Evolutionary conservation across 2,113 vertebrate species (phyloP).

Genomic region (Poeciliopsis turrubarensis): DNA sequence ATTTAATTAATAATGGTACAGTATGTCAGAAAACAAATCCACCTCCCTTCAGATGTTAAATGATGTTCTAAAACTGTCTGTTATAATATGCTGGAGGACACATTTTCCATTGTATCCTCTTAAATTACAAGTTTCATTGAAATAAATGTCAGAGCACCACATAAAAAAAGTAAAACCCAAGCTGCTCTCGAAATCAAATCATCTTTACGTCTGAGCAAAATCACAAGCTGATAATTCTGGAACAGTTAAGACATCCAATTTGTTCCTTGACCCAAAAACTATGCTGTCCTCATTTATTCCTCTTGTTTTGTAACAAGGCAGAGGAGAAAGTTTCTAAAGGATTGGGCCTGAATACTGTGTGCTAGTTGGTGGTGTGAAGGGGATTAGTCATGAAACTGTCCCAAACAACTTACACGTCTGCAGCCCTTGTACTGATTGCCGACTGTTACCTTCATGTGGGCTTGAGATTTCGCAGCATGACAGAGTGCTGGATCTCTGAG

Average conservation of each 20-base stretch:
- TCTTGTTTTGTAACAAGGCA: constrained; percentile 8
- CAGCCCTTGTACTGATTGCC: constrained; percentile 31
- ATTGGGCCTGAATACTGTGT: constrained; percentile 25
- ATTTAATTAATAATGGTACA: not conserved
- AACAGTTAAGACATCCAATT: not conserved
- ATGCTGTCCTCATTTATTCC: not conserved
- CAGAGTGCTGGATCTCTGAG: constrained; percentile 59
- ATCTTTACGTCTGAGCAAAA: not conserved
- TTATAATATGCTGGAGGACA: not conserved
- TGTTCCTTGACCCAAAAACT: constrained; percentile 10
- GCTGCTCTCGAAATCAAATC: not conserved
- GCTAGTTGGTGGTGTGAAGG: constrained; percentile 42
- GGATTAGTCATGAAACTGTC: constrained; percentile 61
- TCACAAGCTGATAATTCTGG: not conserved
- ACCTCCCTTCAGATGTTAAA: not conserved
- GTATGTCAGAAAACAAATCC: not conserved
- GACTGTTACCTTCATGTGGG: constrained; percentile 65
- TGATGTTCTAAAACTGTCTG: not conserved
- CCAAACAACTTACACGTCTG: constrained; percentile 42
- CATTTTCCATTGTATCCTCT: not conserved
- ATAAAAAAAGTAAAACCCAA: not conserved
- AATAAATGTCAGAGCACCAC: not conserved
- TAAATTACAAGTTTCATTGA: not conserved
- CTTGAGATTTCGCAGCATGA: constrained; percentile 58
- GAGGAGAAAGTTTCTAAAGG: constrained; percentile 33